Conservation (phyloP, 2,888 invertebrate genomes). For the Megastigmus dorsalis region DNA sequence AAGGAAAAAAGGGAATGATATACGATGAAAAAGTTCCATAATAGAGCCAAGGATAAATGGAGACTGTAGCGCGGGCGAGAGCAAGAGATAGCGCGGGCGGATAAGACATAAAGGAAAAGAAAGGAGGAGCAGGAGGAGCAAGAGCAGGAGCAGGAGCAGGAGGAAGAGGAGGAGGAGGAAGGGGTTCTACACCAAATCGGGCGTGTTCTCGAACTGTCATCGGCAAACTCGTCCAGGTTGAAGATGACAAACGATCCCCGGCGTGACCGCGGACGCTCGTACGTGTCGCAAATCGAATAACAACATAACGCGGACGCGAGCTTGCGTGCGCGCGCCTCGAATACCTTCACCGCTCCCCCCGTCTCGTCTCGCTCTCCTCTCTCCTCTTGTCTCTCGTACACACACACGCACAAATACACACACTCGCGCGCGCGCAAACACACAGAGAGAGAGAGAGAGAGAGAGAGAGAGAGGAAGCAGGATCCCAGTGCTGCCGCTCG, state of each 20-base stretch:
- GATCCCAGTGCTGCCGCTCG: too few species aligned
- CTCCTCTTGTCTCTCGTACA: too few species aligned
- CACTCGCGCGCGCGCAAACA: too few species aligned
- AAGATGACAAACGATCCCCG: conserved; percentile 54
- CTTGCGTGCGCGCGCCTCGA: conserved; percentile 27
- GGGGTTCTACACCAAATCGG: conserved; percentile 21
- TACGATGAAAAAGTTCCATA: conserved; percentile 23
- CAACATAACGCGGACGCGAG: conserved; percentile 38
- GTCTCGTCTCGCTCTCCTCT: neutral
- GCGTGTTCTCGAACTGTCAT: conserved; percentile 50
- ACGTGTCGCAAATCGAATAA: conserved; percentile 52
- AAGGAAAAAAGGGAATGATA: conserved; percentile 1
- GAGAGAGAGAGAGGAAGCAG: too few species aligned
- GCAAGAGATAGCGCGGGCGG: neutral
- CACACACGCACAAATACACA: too few species aligned
- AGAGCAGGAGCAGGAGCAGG: neutral
- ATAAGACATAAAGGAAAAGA: conserved; percentile 19
- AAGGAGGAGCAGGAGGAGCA: neutral
- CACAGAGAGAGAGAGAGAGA: too few species aligned
- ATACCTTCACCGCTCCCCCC: neutral
- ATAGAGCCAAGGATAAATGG: conserved; percentile 33
- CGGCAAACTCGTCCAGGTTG: conserved; percentile 48
- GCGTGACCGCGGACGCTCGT: conserved; percentile 43
- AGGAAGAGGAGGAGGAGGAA: neutral
- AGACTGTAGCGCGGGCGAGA: neutral